Evolutionary conservation across 2,888 invertebrate genomes (phyloP), one percentile per base, ranked within the genome.

Genomic region (Drosophila buzzatii): DNA sequence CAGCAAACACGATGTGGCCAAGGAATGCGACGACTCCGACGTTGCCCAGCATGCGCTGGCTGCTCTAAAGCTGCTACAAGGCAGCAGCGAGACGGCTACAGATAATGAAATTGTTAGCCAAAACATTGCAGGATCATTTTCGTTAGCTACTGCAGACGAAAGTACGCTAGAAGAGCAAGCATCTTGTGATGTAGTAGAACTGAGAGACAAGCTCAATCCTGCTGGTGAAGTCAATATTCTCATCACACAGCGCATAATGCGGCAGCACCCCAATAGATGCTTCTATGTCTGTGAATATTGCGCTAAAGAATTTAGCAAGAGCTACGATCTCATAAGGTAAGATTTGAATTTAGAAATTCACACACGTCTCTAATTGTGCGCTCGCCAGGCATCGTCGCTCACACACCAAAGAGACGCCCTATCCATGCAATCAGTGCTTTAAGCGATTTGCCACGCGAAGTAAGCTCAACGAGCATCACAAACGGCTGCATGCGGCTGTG

Each of bases 271-370:
- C 12, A 76, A 64, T 8, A 55, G 57, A 3, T 61, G 65, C 14
- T 84, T 75, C 47, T 85, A 87, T 52, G 78, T 82, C 2, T 92
- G 92, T 45, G 79, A 81, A 35, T 84, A 76, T 53, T 92, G 92
- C 57, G 71, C 73, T 7, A 91, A 90, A 52, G 78, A 82, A 39
- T 91, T 92, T 63, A 70, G 73, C 37, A 85, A 86, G 27, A 70
- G 73, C 0, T 88, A 85, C 62, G 86, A 91, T 73, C 72, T 89
- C 3, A 70, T 91, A 35, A 89, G 92, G 91, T 91, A 62, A 47
- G 35, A 42, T 33, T 5, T 20, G 9, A 1, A 20, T 1, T 27
- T 20, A 18, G 5, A 35, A 5, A 31, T 1, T 8, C 0, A 18
- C 12, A 31, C 23, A 10, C n/a, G 31, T n/a, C 10, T 10, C 27